A percentile compares a stretch with the other conserved stretches of the same genome.
Conservation (phyloP, 2,888 invertebrate species). For the Monochamus alternatus region DNA sequence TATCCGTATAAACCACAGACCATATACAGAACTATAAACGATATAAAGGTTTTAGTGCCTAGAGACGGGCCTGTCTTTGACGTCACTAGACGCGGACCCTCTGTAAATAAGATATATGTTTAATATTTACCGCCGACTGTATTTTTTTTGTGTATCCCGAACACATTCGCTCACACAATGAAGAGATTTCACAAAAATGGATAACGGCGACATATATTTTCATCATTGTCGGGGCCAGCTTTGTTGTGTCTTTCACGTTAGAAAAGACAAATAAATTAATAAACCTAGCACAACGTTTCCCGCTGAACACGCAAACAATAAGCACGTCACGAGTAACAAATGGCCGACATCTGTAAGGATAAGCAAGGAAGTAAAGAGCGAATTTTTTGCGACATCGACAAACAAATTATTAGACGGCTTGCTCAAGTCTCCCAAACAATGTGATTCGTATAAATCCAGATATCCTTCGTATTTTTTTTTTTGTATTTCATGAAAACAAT, state of each 20-base stretch:
- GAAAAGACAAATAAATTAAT: slow-evolving; percentile 49
- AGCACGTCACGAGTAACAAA: slow-evolving; percentile 48
- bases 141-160: too few species aligned
- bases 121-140: too few species aligned
- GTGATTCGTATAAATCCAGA: not conserved
- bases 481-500: too few species aligned
- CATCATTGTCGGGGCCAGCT: slow-evolving; percentile 41
- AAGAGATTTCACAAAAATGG: slow-evolving; percentile 16
- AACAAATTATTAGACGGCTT: slow-evolving; percentile 23
- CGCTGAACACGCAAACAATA: slow-evolving; percentile 45
- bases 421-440: slow-evolving; percentile 9
- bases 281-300: slow-evolving; percentile 44
- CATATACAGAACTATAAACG: too few species aligned
- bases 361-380: slow-evolving; percentile 11
- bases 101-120: too few species aligned
- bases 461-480: not conserved
- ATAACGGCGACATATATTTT: slow-evolving; percentile 22
- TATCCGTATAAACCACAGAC: too few species aligned
- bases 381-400: slow-evolving; percentile 27
- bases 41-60: too few species aligned
- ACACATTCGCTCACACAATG: not conserved
- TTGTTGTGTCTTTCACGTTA: slow-evolving; percentile 38
- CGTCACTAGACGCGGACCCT: too few species aligned
- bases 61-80: too few species aligned
- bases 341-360: slow-evolving; percentile 31